Percentiles rank a stretch among this genome's conserved stretches.
phyloP scores from a whole-genome alignment of 2,113 vertebrate species.

The Dolichallabes microphthalmus region DNA sequence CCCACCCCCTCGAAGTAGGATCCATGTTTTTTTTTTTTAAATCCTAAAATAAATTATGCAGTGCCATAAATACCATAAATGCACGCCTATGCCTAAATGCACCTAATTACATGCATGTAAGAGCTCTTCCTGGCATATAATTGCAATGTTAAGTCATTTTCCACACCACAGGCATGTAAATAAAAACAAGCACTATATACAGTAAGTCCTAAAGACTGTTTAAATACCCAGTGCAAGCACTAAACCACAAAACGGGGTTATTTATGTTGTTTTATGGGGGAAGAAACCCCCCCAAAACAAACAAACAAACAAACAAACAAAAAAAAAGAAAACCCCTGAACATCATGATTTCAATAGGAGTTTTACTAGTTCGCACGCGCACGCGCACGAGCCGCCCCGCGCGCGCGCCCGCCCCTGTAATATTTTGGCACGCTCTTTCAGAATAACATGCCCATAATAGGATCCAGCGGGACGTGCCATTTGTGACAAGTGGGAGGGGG shows the following conservation, averaged over 20 bases:
- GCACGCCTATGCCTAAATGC: neutral
- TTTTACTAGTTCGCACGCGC: slow-evolving; percentile 10
- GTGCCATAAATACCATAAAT: neutral
- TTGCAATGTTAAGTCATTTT: neutral
- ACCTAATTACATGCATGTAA: neutral
- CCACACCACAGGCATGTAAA: neutral
- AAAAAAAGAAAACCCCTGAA: neutral
- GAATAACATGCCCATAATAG: slow-evolving; percentile 59
- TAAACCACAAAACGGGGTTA: too few species aligned
- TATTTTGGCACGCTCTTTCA: slow-evolving; percentile 48
- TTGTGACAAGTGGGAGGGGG: slow-evolving; percentile 55
- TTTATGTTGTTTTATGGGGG: neutral
- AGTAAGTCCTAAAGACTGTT: neutral
- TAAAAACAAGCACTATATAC: neutral
- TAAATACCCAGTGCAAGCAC: neutral
- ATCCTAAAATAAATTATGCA: neutral
- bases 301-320: too few species aligned
- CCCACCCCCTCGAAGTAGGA: neutral
- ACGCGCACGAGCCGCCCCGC: neutral
- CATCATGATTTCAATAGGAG: slow-evolving; percentile 24
- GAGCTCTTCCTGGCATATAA: neutral
- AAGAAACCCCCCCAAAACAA: too few species aligned
- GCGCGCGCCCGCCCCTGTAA: slow-evolving; percentile 21
- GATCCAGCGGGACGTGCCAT: slow-evolving; percentile 63
- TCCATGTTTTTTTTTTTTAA: slow-evolving; percentile 2